Percentiles rank a stretch among this genome's conserved stretches.
Evolutionary conservation across 2,888 invertebrate species (phyloP).

Genomic region (Chesias legatella): DNA sequence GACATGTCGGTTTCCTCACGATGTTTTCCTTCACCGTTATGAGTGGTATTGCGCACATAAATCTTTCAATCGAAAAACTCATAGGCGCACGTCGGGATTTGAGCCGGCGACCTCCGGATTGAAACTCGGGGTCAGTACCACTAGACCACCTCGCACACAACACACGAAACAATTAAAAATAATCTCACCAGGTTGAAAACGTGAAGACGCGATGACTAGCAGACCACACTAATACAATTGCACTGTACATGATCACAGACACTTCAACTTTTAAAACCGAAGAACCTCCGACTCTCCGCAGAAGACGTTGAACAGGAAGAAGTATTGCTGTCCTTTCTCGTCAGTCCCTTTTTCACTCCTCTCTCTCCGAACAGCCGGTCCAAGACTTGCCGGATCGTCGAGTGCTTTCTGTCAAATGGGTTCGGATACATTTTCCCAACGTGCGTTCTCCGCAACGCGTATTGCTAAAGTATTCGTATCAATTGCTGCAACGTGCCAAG

Average conservation of each 20-base stretch:
- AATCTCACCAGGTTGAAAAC: conserved; percentile 27
- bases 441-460: conserved; percentile 41
- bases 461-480: conserved; percentile 24
- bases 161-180: conserved; percentile 30
- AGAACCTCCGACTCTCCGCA: conserved; percentile 33
- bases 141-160: no score
- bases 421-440: conserved; percentile 82
- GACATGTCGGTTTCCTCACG: no score
- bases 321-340: conserved; percentile 50
- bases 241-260: conserved; percentile 33
- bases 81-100: no score
- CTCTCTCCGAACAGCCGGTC: conserved; percentile 79
- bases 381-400: conserved; percentile 83
- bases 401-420: conserved; percentile 85
- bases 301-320: conserved; percentile 45
- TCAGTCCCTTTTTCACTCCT: conserved; percentile 34
- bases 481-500: conserved; percentile 34
- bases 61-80: no score
- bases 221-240: conserved; percentile 33
- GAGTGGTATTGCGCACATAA: no score
- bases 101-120: no score
- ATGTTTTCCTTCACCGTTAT: no score
- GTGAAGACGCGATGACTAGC: conserved; percentile 37
- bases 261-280: conserved; percentile 36
- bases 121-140: no score